Base-by-base conservation (phyloP, 2,113 vertebrate genomes). In the Perccottus glenii region DNA sequence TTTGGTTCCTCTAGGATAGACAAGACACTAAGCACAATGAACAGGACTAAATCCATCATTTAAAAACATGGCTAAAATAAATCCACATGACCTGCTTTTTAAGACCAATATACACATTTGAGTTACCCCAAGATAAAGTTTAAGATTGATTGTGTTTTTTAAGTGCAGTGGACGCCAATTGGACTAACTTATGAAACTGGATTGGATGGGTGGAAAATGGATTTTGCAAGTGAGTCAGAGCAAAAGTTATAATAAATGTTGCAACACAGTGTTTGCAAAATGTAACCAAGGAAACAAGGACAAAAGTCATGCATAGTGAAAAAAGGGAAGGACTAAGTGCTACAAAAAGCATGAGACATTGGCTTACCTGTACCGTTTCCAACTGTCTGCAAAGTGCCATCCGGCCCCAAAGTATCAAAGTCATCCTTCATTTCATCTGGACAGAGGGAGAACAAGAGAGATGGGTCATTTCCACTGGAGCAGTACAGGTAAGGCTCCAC, bases 361-460 rank as follows among this genome's bases (percentile, higher is more conserved):
- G 10, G 69, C 95, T 95, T 92, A 99, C 98, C 98, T 98, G 96
- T 95, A 93, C 97, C 96, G 61, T 98, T 98, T 89, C 94, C 93
- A 64, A 95, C 73, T 59, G 94, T 90, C 91, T 95, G 95, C 89
- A 97, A 89, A 71, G 93, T 73, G 91, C 93, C 89, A 81, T 97
- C 97, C 50, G 96, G 92, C 89, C 96, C 96, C 94, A 99, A 89
- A 86, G 93, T 92, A 93, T 98, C 96, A 85, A 96, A 98, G 65
- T 98, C 96, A 86, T 97, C 96, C 90, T 98, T 99, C 89, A 98
- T 96, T 93, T 98, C 98, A 94, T 99, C 98, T 99, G 93, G 66
- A 85, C 63, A 87, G 82, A 50, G 86, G 60, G 32, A 77, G 80
- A 47, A 36, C 15, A 61, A 61, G 11, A 45, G 5, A 27, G 19